Base-by-base conservation (phyloP, 2,797 vertebrate genomes). In the Neosilurus mollespiculum region DNA sequence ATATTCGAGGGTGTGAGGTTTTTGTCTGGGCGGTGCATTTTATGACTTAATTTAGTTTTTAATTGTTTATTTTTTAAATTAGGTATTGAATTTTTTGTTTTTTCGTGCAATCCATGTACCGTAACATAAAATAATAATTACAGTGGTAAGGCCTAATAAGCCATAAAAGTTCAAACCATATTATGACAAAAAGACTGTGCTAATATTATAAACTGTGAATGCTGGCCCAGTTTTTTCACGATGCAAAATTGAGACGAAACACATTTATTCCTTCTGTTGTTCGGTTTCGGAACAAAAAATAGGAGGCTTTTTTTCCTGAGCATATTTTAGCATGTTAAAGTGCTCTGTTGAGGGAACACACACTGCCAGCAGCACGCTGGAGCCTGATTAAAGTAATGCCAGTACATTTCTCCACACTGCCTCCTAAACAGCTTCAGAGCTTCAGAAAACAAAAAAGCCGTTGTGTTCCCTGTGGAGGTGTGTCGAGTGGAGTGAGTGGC, bases 311-410 rank as follows among this genome's bases (percentile, higher is more conserved):
- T 49, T 53, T 81, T 24, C 58, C 14, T 3, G 51, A 73, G 56
- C 24, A 59, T 64, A 73, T 81, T 62, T 73, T 54, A 73, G 59
- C 80, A 62, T 76, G 56, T 76, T 66, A 65, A 82, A 62, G 26
- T 82, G 71, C 56, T 69, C 53, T 26, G 30, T n/a, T 43, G 62
- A 83, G 62, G 61, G 53, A 77, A 43, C 53, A 22, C 81, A 66
- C 30, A 20, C 30, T 20, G 72, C 81, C 81, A 66, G 71, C 71
- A 75, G 71, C 51, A 6, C 49, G 65, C 34, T 65, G 81, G 72
- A 77, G 64, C 62, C 81, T 77, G 61, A 83, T 26, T 75, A 83
- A 83, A 83, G 81, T 37, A 26, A 51, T 65, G 81, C 81, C 81
- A 83, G 72, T 10, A 64, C 51, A 56, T 73, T 75, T 82, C 62